Percentiles rank a stretch among this genome's conserved stretches.
These are phyloP conservation scores for Vireo altiloquus DNA, from an alignment of 2,113 vertebrate genomes.

Conservation along the genomic window DNA sequence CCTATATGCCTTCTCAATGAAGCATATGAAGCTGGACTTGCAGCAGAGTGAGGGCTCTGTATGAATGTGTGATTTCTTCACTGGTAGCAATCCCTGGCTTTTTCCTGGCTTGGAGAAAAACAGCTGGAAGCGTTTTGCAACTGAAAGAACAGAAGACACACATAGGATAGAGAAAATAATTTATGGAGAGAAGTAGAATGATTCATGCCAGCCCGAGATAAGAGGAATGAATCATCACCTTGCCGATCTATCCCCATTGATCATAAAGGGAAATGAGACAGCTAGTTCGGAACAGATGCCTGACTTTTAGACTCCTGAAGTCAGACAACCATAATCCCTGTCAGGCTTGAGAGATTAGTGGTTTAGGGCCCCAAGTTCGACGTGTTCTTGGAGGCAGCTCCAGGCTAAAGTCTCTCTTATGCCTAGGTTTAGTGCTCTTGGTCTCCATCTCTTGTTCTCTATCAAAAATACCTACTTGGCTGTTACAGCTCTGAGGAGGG, in stretches of 20 bases:
- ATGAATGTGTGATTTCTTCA: not conserved
- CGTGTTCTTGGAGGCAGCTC: not conserved
- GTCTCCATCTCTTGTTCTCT: not conserved
- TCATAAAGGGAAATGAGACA: slow-evolving; percentile 59
- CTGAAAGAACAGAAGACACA: not conserved
- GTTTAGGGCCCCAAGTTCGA: not conserved
- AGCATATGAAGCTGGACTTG: not conserved
- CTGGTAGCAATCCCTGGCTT: not conserved
- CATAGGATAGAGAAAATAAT: not conserved
- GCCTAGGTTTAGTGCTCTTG: not conserved
- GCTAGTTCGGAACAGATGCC: not conserved
- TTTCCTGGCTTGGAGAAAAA: not conserved
- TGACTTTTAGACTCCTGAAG: slow-evolving; percentile 38
- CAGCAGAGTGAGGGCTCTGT: not conserved
- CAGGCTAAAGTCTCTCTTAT: not conserved
- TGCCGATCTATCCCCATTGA: slow-evolving; percentile 34
- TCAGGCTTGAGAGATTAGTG: slow-evolving; percentile 19
- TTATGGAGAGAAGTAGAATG: not conserved
- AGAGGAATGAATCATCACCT: slow-evolving; percentile 44
- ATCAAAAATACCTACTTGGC: not conserved
- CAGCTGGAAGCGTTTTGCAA: not conserved
- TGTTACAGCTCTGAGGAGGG: not conserved
- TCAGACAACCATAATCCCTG: not conserved
- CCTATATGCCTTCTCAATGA: not conserved
- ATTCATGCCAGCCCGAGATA: not conserved